A percentile compares a stretch with the other conserved stretches of the same genome.
These are phyloP conservation scores for Eilema sororculum DNA, from an alignment of 2,888 invertebrate genomes.

Conservation along the genomic window DNA sequence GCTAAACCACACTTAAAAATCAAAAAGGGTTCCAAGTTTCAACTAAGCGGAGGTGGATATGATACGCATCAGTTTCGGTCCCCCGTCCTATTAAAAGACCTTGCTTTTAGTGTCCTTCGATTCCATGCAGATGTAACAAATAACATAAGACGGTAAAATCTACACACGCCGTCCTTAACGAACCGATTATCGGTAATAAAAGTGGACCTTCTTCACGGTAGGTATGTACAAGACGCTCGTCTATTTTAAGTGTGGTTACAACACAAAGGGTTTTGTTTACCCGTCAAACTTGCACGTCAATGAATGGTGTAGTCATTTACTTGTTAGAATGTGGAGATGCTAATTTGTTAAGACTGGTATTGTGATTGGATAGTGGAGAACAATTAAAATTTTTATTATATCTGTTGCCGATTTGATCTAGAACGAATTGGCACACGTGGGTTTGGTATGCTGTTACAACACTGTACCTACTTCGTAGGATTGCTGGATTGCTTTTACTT, in stretches of 20 bases:
- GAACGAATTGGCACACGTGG: neutral
- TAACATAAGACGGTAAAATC: neutral
- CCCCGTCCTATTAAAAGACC: neutral
- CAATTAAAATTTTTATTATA: neutral
- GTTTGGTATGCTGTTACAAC: neutral
- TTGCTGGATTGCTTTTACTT: neutral
- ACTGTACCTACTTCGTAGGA: neutral
- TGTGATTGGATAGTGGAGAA: slow-evolving; percentile 4
- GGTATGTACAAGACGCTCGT: slow-evolving; percentile 28
- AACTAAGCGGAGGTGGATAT: neutral
- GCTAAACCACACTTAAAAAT: too few relatives aligned
- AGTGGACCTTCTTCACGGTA: slow-evolving; percentile 21
- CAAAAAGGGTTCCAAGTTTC: neutral
- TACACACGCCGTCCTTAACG: slow-evolving; percentile 8
- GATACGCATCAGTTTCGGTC: neutral
- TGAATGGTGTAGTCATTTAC: slow-evolving; percentile 43
- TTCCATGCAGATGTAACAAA: neutral
- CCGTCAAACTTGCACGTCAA: slow-evolving; percentile 33
- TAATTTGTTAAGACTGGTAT: slow-evolving; percentile 24
- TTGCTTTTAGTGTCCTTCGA: neutral
- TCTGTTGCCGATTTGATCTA: neutral
- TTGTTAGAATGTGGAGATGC: slow-evolving; percentile 33
- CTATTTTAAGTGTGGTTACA: slow-evolving; percentile 37
- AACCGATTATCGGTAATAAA: slow-evolving; percentile 34
- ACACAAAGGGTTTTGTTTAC: slow-evolving; percentile 44